Evolutionary conservation across 2,797 vertebrate species (phyloP).

Genomic region (Mycteria americana): DNA sequence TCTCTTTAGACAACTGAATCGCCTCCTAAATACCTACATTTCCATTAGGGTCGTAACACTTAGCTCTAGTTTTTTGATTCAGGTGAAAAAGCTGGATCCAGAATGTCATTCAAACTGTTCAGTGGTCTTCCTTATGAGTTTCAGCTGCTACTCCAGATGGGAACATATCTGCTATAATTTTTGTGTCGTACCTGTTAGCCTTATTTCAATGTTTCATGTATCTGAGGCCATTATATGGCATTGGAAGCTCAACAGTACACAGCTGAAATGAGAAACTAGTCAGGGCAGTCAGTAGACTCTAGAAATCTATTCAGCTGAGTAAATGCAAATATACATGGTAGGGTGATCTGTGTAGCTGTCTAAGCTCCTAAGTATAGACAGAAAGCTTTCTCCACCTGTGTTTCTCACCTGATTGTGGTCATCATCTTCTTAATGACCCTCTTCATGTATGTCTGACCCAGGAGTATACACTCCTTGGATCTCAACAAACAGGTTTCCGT

Average conservation of each 20-base stretch:
- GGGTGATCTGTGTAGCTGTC: neutral
- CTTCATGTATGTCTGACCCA: neutral
- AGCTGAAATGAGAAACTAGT: neutral
- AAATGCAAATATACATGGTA: no score
- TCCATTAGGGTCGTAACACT: neutral
- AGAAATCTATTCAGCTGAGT: neutral
- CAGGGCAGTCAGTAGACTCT: neutral
- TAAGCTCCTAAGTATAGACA: neutral
- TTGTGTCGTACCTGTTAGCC: neutral
- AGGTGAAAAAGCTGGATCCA: neutral
- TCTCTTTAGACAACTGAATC: neutral
- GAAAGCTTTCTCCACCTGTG: slow-evolving; percentile 56
- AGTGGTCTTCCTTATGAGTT: neutral
- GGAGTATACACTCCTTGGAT: neutral
- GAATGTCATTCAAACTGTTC: neutral
- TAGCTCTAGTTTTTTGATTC: neutral
- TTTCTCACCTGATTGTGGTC: slow-evolving; percentile 25
- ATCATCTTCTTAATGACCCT: slow-evolving; percentile 28
- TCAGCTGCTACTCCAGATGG: neutral
- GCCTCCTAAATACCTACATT: neutral
- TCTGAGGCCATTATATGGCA: neutral
- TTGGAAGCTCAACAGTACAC: neutral
- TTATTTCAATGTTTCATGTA: neutral
- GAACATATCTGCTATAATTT: neutral
- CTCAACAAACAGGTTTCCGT: slow-evolving; percentile 40